Conservation (phyloP, 2,797 vertebrate genomes). For the Pipistrellus kuhlii region DNA sequence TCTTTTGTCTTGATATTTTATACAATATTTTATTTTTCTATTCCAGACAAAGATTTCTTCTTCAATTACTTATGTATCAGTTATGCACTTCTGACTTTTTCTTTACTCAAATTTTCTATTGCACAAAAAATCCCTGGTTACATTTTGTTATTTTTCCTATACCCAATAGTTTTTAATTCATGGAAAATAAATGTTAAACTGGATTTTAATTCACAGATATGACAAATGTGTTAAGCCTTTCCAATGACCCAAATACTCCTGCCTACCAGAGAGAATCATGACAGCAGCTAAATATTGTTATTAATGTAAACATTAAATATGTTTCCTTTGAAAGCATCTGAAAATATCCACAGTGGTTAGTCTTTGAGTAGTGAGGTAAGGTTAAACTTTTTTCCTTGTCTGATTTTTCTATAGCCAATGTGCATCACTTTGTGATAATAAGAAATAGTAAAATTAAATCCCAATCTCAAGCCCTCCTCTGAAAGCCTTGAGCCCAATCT, state of each 20-base stretch:
- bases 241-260: neutral
- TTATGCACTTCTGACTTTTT: conserved; percentile 7
- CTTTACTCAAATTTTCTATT: conserved; percentile 47
- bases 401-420: neutral
- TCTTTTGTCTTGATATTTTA: conserved; percentile 15
- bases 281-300: neutral
- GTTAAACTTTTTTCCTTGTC: neutral
- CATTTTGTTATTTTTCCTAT: neutral
- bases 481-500: neutral
- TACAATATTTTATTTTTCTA: neutral
- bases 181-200: conserved; percentile 14
- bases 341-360: neutral
- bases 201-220: conserved; percentile 3
- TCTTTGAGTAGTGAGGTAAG: neutral
- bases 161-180: neutral
- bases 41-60: neutral
- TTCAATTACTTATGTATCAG: neutral
- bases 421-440: neutral
- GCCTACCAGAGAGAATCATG: neutral
- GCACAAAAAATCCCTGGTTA: neutral
- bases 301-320: neutral
- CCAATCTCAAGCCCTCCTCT: neutral
- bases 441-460: conserved; percentile 13
- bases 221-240: neutral
- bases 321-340: conserved; percentile 45